Evolutionary conservation across 2,888 invertebrate genomes (phyloP).

Genomic region (Dicroscelio sp.): DNA sequence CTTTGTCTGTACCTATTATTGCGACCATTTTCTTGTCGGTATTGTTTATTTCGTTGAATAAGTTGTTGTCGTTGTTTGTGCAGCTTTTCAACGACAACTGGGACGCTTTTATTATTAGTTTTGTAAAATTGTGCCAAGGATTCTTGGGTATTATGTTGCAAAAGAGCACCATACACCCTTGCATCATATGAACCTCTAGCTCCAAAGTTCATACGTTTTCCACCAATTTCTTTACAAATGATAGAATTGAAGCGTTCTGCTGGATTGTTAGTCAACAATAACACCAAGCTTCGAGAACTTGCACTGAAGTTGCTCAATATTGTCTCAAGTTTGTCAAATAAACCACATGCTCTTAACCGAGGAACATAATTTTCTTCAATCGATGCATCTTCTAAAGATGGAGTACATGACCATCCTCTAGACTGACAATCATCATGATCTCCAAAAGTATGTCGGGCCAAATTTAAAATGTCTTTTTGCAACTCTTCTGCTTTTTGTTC

Average conservation of each 20-base stretch:
- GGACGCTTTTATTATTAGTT: neutral
- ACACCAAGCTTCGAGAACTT: constrained; percentile 45
- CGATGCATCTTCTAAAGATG: neutral
- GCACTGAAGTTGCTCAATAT: neutral
- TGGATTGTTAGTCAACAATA: constrained; percentile 55
- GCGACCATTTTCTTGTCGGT: neutral
- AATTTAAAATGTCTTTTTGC: constrained; percentile 72
- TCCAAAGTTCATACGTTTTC: no score
- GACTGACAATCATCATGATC: constrained; percentile 67
- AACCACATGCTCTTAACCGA: no score
- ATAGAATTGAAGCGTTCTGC: constrained; percentile 65
- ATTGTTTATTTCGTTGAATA: neutral
- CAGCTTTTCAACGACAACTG: neutral
- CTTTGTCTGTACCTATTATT: neutral
- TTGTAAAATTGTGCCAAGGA: constrained; percentile 29
- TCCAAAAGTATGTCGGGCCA: constrained; percentile 61
- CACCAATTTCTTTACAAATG: no score
- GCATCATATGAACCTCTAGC: no score
- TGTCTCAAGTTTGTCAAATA: neutral
- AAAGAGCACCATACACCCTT: constrained; percentile 17
- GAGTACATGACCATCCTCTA: constrained; percentile 7
- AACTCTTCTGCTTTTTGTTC: constrained; percentile 34
- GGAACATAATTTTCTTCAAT: constrained; percentile 31
- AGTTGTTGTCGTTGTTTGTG: no score
- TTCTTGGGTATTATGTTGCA: no score